Evolutionary conservation across 2,113 vertebrate genomes (phyloP), one percentile per base, ranked within the genome.

Genomic region (Silurus meridionalis): DNA sequence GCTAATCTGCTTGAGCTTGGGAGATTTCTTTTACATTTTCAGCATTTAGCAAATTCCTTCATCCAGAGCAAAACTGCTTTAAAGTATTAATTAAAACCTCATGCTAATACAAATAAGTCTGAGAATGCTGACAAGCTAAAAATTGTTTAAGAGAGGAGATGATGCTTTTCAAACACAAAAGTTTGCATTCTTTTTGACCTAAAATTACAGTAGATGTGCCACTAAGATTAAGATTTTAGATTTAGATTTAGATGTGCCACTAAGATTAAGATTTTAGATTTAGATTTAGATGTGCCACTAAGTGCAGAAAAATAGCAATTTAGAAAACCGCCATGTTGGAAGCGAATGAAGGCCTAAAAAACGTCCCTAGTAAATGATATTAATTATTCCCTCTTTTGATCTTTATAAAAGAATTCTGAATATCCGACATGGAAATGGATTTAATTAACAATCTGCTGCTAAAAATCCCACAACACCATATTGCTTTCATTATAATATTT

Each of bases 151-250:
- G 37, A 50, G 46, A 48, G 17, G 15, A 50, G 37, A 48, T 69
- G 25, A 69, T 69, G 15, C 25, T 66, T 50, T 83, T 72, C 15
- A 37, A 69, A 15, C 55, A 28, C 4, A 79, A 37, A 37, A 83
- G 8, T 58, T 78, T 84, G 88, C 72, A 85, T 80, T 60, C 80
- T 79, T 83, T 87, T 83, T 83, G 80, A 71, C 57, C 13, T 48
- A 28, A 50, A 85, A 84, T 58, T 37, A n/a, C 74, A 71, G 9
- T 57, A 79, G 37, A 83, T 67, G 77, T 67, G 58, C 50, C 80
- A 72, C 82, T 58, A 23, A 87, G 81, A 3, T 37, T 37, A 2
- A 2, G 37, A 37, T 37, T 37, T 37, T 37, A 37, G 37, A 37
- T 37, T 37, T 37, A 2, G 37, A 37, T 37, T 37, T 37, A 37